These are phyloP conservation scores for Erythrocebus patas DNA, from an alignment of 2,113 vertebrate genomes.

Conservation along the genomic window DNA sequence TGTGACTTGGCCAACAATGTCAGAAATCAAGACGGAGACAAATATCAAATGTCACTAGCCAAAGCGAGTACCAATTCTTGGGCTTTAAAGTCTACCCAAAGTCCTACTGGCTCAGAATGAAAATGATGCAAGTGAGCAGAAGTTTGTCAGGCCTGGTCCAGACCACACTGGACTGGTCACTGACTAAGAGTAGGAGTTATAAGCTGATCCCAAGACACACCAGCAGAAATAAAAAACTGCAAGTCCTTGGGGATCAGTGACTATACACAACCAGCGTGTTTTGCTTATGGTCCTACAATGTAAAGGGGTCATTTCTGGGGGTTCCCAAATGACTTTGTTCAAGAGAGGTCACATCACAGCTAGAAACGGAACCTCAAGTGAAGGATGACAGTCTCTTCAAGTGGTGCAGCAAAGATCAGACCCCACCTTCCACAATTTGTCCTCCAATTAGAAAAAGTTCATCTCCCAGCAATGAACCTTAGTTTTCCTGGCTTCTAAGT, in stretches of 20 bases:
- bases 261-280: constrained; percentile 42
- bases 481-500: constrained; percentile 38
- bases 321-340: constrained; percentile 18
- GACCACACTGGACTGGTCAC: constrained; percentile 6
- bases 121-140: constrained; percentile 45
- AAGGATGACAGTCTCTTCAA: constrained; percentile 48
- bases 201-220: constrained; percentile 36
- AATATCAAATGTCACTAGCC: constrained; percentile 60
- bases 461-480: constrained; percentile 1
- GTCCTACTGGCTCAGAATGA: constrained; percentile 56
- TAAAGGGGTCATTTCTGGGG: constrained; percentile 33
- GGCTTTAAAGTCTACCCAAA: constrained; percentile 51
- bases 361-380: constrained; percentile 39
- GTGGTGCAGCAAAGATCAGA: constrained; percentile 24
- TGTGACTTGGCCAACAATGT: constrained; percentile 56
- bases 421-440: neutral
- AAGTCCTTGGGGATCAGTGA: constrained; percentile 42
- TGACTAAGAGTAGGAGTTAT: neutral
- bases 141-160: constrained; percentile 35
- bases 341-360: constrained; percentile 19
- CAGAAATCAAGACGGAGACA: constrained; percentile 57
- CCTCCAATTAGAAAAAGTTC: constrained; percentile 37
- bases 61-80: constrained; percentile 51
- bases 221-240: constrained; percentile 43
- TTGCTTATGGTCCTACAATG: constrained; percentile 26